A percentile compares a stretch with the other conserved stretches of the same genome.
Conservation (phyloP, 2,888 invertebrate genomes). For the Drosophila percnosoma region DNA sequence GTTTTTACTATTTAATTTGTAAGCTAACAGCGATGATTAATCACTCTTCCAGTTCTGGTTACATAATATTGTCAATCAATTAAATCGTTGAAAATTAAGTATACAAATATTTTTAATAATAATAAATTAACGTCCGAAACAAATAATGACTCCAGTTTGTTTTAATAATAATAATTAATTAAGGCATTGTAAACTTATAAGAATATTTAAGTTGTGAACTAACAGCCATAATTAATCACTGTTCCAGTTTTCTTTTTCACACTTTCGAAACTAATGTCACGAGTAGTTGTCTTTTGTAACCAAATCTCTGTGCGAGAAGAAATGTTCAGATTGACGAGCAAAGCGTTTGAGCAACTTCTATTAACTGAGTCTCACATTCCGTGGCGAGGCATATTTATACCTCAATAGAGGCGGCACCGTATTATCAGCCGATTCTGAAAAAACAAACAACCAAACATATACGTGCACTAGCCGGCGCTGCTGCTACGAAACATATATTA, state of each 20-base stretch:
- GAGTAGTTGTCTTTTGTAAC: background rate
- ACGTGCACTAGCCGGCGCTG: slow-evolving; percentile 17
- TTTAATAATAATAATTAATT: background rate
- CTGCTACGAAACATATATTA: slow-evolving; percentile 31
- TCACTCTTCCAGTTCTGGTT: background rate
- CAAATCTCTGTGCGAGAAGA: background rate
- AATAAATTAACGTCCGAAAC: rapidly evolving
- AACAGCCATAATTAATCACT: slow-evolving; percentile 42
- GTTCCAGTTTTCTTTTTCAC: slow-evolving; percentile 1
- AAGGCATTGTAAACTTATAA: background rate
- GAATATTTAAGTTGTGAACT: slow-evolving; percentile 19
- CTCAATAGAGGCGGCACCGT: slow-evolving; percentile 26
- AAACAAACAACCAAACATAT: slow-evolving; percentile 7
- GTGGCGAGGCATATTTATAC: slow-evolving; percentile 69
- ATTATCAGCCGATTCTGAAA: slow-evolving; percentile 63
- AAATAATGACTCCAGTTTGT: background rate
- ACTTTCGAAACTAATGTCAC: slow-evolving; percentile 15
- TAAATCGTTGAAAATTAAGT: background rate
- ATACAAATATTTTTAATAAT: background rate
- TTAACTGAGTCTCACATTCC: slow-evolving; percentile 55
- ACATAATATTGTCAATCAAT: background rate
- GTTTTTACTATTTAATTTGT: background rate
- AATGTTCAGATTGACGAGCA: slow-evolving; percentile 18
- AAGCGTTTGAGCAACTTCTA: slow-evolving; percentile 52
- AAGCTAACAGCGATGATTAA: background rate